These are phyloP conservation scores for Microplitis deprimator DNA, from an alignment of 2,888 invertebrate species.

Conservation along the genomic window DNA sequence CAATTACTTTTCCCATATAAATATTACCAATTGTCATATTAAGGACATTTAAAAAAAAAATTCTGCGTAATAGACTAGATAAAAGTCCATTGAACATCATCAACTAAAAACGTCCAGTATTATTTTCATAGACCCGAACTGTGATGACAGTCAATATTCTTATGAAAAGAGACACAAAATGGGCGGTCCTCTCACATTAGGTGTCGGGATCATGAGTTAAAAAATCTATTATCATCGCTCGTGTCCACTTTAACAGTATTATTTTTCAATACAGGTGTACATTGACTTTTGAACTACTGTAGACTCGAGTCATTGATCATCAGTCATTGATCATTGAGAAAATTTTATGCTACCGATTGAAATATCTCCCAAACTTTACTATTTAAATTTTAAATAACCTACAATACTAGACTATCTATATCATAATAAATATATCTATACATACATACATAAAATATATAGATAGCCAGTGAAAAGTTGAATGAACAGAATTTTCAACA, in stretches of 20 bases:
- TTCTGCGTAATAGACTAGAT: not conserved
- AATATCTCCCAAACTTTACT: not conserved
- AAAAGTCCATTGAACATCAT: too few species aligned
- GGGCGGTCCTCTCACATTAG: not conserved
- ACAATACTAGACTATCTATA: not conserved
- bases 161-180: not conserved
- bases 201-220: not conserved
- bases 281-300: not conserved
- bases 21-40: not conserved
- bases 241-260: not conserved
- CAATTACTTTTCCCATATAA: not conserved
- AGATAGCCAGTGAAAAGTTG: not conserved
- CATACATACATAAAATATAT: not conserved
- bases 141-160: not conserved
- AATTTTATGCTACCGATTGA: not conserved
- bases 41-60: not conserved
- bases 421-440: not conserved
- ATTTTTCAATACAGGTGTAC: not conserved
- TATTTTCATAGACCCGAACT: too few species aligned
- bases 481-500: slow-evolving; percentile 31
- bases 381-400: not conserved
- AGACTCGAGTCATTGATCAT: not conserved
- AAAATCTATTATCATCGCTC: not conserved
- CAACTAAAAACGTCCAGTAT: too few species aligned
- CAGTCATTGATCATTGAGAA: not conserved